Conservation (phyloP, 2,888 invertebrate genomes). For the Aporophyla lueneburgensis region DNA sequence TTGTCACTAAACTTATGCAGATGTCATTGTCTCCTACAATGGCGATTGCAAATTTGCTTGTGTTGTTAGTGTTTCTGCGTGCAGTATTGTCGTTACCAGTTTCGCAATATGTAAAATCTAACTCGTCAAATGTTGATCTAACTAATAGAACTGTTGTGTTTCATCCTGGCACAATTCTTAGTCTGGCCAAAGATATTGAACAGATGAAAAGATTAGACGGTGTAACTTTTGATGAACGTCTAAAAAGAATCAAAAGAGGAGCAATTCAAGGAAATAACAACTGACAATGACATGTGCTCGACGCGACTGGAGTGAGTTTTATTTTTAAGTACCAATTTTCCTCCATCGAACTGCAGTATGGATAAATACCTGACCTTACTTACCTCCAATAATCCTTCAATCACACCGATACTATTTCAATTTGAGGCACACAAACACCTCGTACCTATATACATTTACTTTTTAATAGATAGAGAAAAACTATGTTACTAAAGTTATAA, state of each 20-base stretch:
- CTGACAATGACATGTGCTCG: slow-evolving; percentile 1
- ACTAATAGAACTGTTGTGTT: background rate
- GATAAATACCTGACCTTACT: too few relatives aligned
- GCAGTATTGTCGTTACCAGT: background rate
- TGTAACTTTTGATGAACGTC: background rate
- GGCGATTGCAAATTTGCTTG: background rate
- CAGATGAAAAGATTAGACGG: background rate
- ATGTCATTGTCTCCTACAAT: too few relatives aligned
- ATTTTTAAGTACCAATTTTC: background rate
- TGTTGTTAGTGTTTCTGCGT: background rate
- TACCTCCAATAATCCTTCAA: background rate
- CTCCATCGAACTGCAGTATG: too few relatives aligned
- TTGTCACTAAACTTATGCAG: too few relatives aligned
- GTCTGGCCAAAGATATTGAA: background rate
- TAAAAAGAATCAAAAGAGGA: slow-evolving; percentile 13
- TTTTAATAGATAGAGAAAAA: background rate
- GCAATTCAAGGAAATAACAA: background rate
- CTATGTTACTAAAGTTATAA: background rate
- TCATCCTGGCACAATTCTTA: background rate
- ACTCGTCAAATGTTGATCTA: background rate
- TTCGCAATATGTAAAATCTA: slow-evolving; percentile 4
- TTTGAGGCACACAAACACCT: background rate
- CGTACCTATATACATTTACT: background rate
- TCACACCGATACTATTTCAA: background rate
- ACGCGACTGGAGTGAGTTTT: slow-evolving; percentile 3